These are phyloP conservation scores for Brachypteracias leptosomus DNA, from an alignment of 2,113 vertebrate genomes.

Conservation along the genomic window DNA sequence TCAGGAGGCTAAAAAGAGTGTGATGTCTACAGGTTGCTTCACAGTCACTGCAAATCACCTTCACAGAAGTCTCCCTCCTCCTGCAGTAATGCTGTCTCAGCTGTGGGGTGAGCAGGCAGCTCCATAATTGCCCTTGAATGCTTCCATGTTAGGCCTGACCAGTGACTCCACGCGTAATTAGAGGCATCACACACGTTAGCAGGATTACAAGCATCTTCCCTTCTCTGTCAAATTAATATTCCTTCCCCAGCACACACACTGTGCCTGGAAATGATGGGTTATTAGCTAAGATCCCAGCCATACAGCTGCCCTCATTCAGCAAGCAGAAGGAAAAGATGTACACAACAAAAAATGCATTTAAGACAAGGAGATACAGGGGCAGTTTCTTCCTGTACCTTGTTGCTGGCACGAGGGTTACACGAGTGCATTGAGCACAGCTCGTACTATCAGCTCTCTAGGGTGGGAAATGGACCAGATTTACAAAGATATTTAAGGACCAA, in stretches of 20 bases:
- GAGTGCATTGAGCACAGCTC: not conserved
- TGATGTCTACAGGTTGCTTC: not conserved
- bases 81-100: not conserved
- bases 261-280: not conserved
- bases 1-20: not conserved
- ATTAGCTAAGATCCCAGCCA: not conserved
- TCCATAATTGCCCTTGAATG: constrained; percentile 10
- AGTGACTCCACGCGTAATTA: not conserved
- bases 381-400: not conserved
- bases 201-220: not conserved
- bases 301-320: not conserved
- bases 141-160: not conserved
- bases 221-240: not conserved
- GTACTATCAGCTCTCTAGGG: not conserved
- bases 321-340: not conserved
- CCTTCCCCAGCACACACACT: not conserved
- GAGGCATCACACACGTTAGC: not conserved
- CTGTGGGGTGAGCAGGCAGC: not conserved
- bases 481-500: not conserved
- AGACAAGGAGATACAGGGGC: rapidly evolving
- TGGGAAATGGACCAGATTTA: not conserved
- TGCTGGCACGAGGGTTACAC: rapidly evolving
- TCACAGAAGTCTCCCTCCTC: not conserved
- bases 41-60: not conserved
- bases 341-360: not conserved